Evolutionary conservation across 2,797 vertebrate species (phyloP), one percentile per base, ranked within the genome.

Genomic region (Taenioides sp.): DNA sequence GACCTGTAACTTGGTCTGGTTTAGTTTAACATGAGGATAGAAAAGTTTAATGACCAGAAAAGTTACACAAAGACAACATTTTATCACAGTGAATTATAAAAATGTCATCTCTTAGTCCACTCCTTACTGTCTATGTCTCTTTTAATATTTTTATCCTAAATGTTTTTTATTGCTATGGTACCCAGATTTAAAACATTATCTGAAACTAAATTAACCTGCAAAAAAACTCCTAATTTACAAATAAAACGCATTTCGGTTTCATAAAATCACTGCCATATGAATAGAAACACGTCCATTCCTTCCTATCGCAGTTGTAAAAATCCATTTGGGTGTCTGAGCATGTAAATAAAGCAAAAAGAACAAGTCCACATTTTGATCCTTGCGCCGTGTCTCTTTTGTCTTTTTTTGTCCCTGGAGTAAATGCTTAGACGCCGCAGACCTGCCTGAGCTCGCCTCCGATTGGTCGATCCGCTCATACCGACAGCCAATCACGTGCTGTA

Each of bases 281-380:
- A 23, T 9, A 12, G 31, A 28, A 2, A 9, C 74, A 72, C 67
- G 50, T 71, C 69, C 73, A 57, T 75, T 82, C 79, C 66, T 84
- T 87, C 83, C 85, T 84, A 60, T 77, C 86, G 84, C 75, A 93
- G 92, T 93, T 96, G 95, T 96, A 94, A 94, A 94, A 94, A 94
- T 94, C 91, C 92, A 94, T 89, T 94, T 93, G 93, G 95, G 95
- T 95, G 95, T 96, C 94, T 95, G 94, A 93, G 96, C 95, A 96
- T 98, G 97, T 98, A 98, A 99, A 99, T 98, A 99, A 99, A 99
- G 96, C 95, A 93, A 94, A 91, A 90, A 94, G 93, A 95, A 95
- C 94, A 92, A 93, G 84, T 83, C 11, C 54, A 68, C 63, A 69
- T 76, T 72, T 84, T 80, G 83, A 65, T 73, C 11, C 73, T 23